Conservation (phyloP, 2,113 vertebrate species). For the Otus sunia region DNA sequence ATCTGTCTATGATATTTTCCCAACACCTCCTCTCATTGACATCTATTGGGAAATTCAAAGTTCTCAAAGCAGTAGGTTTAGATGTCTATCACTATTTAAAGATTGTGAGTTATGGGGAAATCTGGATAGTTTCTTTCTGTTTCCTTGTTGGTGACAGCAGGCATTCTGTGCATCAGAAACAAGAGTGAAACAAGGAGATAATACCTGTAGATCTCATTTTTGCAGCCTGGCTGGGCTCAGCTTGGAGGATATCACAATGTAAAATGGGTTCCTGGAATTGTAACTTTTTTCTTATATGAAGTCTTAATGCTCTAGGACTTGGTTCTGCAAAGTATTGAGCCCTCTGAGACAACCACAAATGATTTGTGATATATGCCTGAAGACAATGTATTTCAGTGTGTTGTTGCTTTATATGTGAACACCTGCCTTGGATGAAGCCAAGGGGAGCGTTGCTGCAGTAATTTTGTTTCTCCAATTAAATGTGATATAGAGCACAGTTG, state of each 20-base stretch:
- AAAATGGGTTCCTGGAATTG: not conserved
- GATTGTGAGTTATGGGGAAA: not conserved
- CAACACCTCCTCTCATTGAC: not conserved
- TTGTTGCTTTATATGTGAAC: not conserved
- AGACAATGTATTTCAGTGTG: fast-evolving
- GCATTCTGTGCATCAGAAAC: not conserved
- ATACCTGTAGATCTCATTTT: not conserved
- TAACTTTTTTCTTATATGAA: not conserved
- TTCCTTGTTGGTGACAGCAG: not conserved
- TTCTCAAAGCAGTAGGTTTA: not conserved
- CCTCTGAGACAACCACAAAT: not conserved
- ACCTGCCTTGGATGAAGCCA: not conserved
- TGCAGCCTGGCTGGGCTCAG: not conserved
- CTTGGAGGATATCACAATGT: not conserved
- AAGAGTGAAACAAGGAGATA: not conserved
- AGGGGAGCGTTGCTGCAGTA: fast-evolving
- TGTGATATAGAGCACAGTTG: not conserved
- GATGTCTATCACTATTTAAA: not conserved
- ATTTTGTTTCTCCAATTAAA: fast-evolving
- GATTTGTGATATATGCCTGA: not conserved
- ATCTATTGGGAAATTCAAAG: not conserved
- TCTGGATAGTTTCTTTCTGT: not conserved
- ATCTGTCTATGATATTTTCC: not conserved
- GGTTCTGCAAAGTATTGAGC: not conserved
- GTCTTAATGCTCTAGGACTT: not conserved